These are phyloP conservation scores for Mormyrops attenuatus DNA, from an alignment of 2,797 vertebrate genomes.

Conservation along the genomic window DNA sequence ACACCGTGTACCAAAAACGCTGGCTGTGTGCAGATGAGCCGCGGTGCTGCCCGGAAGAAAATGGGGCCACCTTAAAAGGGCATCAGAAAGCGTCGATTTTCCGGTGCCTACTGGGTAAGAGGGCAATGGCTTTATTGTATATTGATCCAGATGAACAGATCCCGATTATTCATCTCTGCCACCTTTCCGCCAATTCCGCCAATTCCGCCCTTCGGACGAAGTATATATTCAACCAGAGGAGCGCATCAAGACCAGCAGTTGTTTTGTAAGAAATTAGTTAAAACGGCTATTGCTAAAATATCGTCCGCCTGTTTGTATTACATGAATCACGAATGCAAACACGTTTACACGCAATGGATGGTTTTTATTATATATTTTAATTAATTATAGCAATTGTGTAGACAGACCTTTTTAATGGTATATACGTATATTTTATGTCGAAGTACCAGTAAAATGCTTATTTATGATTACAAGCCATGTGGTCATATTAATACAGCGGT, in stretches of 20 bases:
- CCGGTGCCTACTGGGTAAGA: not conserved
- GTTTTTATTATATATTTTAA: not conserved
- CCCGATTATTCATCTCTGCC: not conserved
- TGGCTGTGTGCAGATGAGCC: not conserved
- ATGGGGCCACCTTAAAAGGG: not conserved
- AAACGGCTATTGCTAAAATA: not conserved
- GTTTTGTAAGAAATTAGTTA: conserved; percentile 3
- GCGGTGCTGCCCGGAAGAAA: not conserved
- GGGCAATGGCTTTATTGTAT: not conserved
- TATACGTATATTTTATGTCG: not conserved
- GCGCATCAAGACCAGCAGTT: not conserved
- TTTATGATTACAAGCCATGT: not conserved
- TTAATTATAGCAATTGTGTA: not conserved
- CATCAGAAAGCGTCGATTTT: conserved; percentile 4
- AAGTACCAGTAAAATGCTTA: not conserved
- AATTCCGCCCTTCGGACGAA: not conserved
- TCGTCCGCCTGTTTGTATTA: not conserved
- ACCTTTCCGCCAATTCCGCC: not conserved
- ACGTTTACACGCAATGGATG: not conserved
- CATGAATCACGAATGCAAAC: not conserved
- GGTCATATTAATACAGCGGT: not conserved
- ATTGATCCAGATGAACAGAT: not conserved
- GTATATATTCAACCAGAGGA: not conserved
- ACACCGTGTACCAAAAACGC: not conserved
- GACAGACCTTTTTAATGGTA: not conserved